Evolutionary conservation across 2,797 vertebrate genomes (phyloP).

Genomic region (Acrocephalus scirpaceus): DNA sequence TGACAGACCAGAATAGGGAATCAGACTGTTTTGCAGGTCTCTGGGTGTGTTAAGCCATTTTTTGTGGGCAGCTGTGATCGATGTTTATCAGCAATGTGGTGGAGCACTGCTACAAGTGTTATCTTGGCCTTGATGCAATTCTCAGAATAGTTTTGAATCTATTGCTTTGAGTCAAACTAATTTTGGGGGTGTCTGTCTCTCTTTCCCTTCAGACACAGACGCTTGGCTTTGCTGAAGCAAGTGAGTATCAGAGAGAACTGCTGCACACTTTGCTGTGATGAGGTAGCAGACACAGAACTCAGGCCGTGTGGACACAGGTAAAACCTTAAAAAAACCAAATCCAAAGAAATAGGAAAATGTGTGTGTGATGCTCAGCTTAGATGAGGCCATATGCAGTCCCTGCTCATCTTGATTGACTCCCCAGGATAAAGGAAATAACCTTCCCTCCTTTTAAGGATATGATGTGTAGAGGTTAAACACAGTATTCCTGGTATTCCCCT

Average conservation of each 20-base stretch:
- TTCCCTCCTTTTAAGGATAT: not conserved
- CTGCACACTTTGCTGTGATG: slow-evolving; percentile 97
- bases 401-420: not conserved
- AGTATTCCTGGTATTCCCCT: not conserved
- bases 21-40: not conserved
- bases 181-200: not conserved
- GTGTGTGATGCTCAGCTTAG: not conserved
- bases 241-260: slow-evolving; percentile 98
- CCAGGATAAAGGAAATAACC: not conserved
- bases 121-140: not conserved
- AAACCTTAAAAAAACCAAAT: not conserved
- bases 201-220: slow-evolving; percentile 74
- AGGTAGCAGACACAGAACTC: slow-evolving; percentile 96
- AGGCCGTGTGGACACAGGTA: slow-evolving; percentile 97
- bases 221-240: slow-evolving; percentile 93
- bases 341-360: not conserved
- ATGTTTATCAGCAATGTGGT: not conserved
- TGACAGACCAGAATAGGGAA: not conserved
- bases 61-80: not conserved
- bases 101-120: not conserved
- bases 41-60: not conserved
- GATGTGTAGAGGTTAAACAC: not conserved
- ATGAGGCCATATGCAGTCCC: not conserved
- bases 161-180: not conserved
- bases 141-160: not conserved